Conservation (phyloP, 2,888 invertebrate genomes). For the Phyto melanocephala region DNA sequence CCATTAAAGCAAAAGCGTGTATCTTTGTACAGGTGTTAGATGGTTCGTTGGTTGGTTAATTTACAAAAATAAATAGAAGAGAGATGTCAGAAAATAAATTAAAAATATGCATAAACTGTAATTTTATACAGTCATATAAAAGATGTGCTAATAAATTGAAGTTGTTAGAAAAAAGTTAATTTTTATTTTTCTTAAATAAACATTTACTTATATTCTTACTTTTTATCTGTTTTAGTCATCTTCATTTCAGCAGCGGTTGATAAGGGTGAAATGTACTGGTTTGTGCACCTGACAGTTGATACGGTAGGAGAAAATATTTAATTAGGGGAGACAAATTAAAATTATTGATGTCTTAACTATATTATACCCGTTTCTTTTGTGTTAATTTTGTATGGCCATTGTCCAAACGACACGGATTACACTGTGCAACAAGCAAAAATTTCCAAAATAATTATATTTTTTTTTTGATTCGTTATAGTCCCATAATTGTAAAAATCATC, state of each 20-base stretch:
- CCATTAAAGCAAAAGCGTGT: not conserved
- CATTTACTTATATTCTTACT: not conserved
- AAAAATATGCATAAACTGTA: slow-evolving; percentile 6
- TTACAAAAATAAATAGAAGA: not conserved
- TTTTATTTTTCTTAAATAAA: not conserved
- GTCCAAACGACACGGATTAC: too few species aligned
- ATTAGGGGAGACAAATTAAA: not conserved
- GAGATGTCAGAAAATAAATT: not conserved
- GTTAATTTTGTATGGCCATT: too few species aligned
- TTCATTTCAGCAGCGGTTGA: not conserved
- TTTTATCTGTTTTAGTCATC: slow-evolving; percentile 3
- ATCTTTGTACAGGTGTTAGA: not conserved
- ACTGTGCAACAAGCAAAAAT: too few species aligned
- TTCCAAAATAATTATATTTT: too few species aligned
- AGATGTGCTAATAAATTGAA: slow-evolving; percentile 7
- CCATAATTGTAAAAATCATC: too few species aligned
- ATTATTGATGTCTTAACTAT: not conserved
- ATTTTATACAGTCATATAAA: not conserved
- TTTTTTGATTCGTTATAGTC: too few species aligned
- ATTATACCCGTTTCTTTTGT: too few species aligned
- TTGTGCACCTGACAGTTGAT: not conserved
- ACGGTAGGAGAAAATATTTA: not conserved
- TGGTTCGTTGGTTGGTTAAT: not conserved
- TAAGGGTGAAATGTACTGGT: not conserved
- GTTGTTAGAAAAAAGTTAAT: not conserved